Conservation (phyloP, 2,113 vertebrate species). For the Natator depressus region DNA sequence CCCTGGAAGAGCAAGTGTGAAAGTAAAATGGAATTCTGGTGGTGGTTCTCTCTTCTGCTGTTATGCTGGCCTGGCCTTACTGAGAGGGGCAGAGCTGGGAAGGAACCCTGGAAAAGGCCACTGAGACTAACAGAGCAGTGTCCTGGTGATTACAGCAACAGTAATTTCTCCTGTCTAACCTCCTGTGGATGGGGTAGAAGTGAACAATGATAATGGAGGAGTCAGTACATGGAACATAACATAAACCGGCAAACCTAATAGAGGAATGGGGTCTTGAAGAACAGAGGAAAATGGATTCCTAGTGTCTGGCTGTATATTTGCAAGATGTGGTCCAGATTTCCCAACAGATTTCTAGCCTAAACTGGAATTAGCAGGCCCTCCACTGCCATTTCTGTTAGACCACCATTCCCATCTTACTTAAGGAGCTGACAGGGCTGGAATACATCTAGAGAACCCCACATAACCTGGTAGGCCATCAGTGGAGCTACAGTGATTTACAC, state of each 20-base stretch:
- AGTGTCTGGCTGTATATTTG: fast-evolving
- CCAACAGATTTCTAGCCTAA: not conserved
- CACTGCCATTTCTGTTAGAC: not conserved
- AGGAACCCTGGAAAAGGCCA: not conserved
- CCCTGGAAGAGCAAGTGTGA: not conserved
- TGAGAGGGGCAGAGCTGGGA: not conserved
- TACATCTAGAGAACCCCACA: not conserved
- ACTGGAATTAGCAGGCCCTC: not conserved
- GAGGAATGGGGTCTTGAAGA: not conserved
- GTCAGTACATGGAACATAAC: not conserved
- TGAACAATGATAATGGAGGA: not conserved
- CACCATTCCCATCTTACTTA: not conserved
- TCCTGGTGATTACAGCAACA: not conserved
- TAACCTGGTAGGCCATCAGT: not conserved
- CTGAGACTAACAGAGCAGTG: not conserved
- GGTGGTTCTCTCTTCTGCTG: not conserved
- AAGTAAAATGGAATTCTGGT: not conserved
- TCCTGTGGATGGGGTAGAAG: not conserved
- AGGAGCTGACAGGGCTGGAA: fast-evolving
- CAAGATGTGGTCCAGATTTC: not conserved
- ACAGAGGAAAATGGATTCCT: fast-evolving
- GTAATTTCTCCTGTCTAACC: too few species aligned
- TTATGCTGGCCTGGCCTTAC: not conserved
- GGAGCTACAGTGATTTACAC: not conserved
- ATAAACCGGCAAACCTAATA: not conserved